phyloP scores from a whole-genome alignment of 1,140 invertebrate species.

The Zaprionus camerounensis region DNA sequence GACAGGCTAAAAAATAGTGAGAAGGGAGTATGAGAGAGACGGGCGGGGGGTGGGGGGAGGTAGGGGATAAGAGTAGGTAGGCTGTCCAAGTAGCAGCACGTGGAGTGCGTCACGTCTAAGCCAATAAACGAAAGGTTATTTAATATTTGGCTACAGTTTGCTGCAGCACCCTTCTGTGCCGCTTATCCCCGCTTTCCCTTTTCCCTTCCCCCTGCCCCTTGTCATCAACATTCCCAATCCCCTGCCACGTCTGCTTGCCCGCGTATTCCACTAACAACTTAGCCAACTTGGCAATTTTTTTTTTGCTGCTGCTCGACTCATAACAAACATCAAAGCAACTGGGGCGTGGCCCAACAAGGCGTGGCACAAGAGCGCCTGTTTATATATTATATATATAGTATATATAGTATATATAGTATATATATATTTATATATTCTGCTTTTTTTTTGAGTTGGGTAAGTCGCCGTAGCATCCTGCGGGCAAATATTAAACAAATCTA shows the following conservation, averaged over 20 bases:
- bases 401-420: not conserved
- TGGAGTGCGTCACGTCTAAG: conserved; percentile 63
- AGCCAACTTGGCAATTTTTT: conserved; percentile 72
- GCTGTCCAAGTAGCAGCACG: conserved; percentile 36
- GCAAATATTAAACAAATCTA: conserved; percentile 80
- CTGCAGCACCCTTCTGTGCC: conserved; percentile 16
- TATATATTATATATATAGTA: not conserved
- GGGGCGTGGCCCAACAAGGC: conserved; percentile 26
- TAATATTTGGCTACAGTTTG: conserved; percentile 74
- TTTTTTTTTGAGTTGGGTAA: conserved; percentile 45
- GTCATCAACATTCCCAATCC: not conserved
- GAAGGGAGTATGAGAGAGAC: not conserved
- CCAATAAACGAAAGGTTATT: conserved; percentile 82
- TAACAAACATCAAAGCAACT: conserved; percentile 66
- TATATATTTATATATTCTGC: conserved; percentile 2
- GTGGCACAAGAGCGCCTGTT: not conserved
- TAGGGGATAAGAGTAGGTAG: too few relatives aligned
- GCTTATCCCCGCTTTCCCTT: not conserved
- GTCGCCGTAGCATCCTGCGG: conserved; percentile 59
- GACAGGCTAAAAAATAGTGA: conserved; percentile 5
- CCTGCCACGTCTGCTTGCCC: not conserved
- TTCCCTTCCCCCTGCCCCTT: not conserved
- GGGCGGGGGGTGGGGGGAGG: not conserved
- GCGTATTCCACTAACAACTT: conserved; percentile 44
- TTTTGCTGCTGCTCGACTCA: conserved; percentile 14